Evolutionary conservation across 2,888 invertebrate genomes (phyloP).

Genomic region (Megalurothrips usitatus): DNA sequence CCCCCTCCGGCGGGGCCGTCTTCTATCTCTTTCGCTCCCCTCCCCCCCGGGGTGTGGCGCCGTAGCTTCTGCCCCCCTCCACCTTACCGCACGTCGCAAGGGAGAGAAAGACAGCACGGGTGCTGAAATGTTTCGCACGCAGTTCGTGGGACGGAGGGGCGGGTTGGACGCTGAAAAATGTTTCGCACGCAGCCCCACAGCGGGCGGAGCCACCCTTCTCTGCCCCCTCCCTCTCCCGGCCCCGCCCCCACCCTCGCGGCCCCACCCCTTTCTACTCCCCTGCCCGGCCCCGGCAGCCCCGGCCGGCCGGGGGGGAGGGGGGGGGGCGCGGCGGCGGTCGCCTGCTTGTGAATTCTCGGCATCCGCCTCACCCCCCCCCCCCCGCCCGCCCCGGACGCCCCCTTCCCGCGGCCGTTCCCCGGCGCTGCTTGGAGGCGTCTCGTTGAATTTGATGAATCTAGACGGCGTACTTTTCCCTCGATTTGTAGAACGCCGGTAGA

Average conservation of each 20-base stretch:
- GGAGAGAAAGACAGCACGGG: too few relatives aligned
- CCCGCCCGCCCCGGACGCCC: background rate
- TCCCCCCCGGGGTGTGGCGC: background rate
- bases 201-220: background rate
- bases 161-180: background rate
- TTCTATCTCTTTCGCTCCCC: background rate
- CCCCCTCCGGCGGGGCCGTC: background rate
- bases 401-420: background rate
- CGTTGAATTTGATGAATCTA: slow-evolving; percentile 23
- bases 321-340: background rate
- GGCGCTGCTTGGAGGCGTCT: background rate
- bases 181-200: background rate
- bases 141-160: background rate
- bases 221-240: background rate
- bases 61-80: background rate
- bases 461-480: background rate
- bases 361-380: background rate
- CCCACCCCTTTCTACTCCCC: background rate
- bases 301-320: background rate
- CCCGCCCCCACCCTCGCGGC: background rate
- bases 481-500: background rate
- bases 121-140: too few relatives aligned
- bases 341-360: slow-evolving; percentile 20
- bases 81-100: too few relatives aligned
- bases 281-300: background rate